Evolutionary conservation across 2,888 invertebrate species (phyloP).

Genomic region (Stenurella melanura): DNA sequence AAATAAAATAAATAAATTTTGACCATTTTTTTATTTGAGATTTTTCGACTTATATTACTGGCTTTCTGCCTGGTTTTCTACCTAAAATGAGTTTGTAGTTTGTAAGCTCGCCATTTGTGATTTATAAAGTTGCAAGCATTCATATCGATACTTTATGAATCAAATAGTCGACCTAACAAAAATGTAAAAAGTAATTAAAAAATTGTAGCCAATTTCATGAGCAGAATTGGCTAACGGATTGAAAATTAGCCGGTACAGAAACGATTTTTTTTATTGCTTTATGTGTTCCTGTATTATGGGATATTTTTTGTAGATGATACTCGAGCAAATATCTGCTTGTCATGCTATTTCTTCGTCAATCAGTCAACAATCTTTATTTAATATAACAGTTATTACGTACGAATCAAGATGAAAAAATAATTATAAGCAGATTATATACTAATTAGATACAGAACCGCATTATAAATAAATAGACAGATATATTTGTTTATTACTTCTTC

Average conservation of each 20-base stretch:
- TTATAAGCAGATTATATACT: background rate
- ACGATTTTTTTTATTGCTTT: background rate
- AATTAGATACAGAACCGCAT: background rate
- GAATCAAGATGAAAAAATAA: background rate
- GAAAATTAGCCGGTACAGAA: background rate
- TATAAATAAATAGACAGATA: background rate
- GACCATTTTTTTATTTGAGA: too few species aligned
- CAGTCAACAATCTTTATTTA: background rate
- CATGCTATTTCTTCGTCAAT: background rate
- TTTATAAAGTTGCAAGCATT: too few species aligned
- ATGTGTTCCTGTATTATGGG: background rate
- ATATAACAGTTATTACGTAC: background rate
- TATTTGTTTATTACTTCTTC: background rate
- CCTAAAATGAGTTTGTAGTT: too few species aligned
- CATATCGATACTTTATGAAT: too few species aligned
- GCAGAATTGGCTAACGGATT: background rate
- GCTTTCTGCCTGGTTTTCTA: too few species aligned
- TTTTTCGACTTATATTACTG: too few species aligned
- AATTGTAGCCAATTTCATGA: background rate
- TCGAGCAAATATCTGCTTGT: background rate
- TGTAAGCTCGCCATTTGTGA: too few species aligned
- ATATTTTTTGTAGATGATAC: background rate
- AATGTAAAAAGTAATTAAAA: background rate
- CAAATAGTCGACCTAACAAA: background rate
- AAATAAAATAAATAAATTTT: too few species aligned